Conservation (phyloP, 2,888 invertebrate species). For the Heliconius hortense region DNA sequence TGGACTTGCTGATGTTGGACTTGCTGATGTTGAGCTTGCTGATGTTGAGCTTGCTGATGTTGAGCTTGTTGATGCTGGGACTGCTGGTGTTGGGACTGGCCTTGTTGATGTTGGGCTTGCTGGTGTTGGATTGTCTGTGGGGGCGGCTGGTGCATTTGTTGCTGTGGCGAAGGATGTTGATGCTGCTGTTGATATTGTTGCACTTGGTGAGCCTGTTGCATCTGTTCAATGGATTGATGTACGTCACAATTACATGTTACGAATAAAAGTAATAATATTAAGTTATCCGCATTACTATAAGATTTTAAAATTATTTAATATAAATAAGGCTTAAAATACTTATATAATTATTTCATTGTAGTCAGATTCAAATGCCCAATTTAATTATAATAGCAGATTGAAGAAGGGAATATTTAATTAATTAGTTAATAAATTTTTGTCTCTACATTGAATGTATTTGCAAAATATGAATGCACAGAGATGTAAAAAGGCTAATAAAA, state of each 20-base stretch:
- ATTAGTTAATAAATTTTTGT: too few relatives aligned
- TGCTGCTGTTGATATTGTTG: slow-evolving; percentile 66
- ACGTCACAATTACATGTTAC: neutral
- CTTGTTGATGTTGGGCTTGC: slow-evolving; percentile 60
- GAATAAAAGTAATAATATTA: neutral
- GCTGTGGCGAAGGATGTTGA: slow-evolving; percentile 68
- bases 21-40: slow-evolving; percentile 53
- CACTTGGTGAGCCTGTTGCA: slow-evolving; percentile 76
- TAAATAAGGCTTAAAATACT: neutral
- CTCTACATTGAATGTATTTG: too few relatives aligned
- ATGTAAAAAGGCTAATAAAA: too few relatives aligned
- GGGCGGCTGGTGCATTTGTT: slow-evolving; percentile 60
- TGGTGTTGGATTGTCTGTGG: slow-evolving; percentile 64
- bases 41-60: slow-evolving; percentile 62
- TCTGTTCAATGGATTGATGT: slow-evolving; percentile 44
- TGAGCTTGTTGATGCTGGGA: slow-evolving; percentile 61
- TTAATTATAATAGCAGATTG: neutral
- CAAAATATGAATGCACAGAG: too few relatives aligned
- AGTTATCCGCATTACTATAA: neutral
- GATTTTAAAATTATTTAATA: neutral
- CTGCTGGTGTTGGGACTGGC: slow-evolving; percentile 55
- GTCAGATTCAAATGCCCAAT: neutral
- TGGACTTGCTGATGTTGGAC: neutral
- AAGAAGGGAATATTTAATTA: too few relatives aligned
- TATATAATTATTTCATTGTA: neutral